These are phyloP conservation scores for Phaedon cochleariae DNA, from an alignment of 2,888 invertebrate species.

Conservation along the genomic window DNA sequence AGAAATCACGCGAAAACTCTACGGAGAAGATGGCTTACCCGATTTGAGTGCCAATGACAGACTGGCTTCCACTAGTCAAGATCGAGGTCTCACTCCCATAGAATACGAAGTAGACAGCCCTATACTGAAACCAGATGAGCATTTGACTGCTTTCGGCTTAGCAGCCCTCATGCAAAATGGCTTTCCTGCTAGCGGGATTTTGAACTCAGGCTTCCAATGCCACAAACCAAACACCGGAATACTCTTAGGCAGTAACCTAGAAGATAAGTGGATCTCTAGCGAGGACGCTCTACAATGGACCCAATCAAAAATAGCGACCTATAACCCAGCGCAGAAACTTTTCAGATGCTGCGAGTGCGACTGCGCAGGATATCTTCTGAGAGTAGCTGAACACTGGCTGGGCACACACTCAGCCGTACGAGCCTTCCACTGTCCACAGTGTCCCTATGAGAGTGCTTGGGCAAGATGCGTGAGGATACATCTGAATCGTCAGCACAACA, in stretches of 20 bases:
- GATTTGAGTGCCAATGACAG: conserved; percentile 58
- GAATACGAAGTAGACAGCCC: conserved; percentile 64
- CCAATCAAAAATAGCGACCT: conserved; percentile 81
- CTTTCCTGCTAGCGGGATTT: conserved; percentile 72
- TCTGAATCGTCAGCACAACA: conserved; percentile 76
- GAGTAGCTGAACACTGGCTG: conserved; percentile 81
- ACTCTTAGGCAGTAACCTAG: conserved; percentile 42
- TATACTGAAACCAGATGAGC: conserved; percentile 74
- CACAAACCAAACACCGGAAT: conserved; percentile 57
- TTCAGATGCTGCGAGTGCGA: conserved; percentile 81
- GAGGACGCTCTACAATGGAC: conserved; percentile 79
- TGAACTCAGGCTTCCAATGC: conserved; percentile 69
- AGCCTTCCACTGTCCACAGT: conserved; percentile 72
- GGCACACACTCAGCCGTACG: conserved; percentile 75
- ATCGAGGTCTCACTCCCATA: conserved; percentile 59
- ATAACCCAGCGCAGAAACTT: conserved; percentile 78
- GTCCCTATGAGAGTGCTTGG: conserved; percentile 80
- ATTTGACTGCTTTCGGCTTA: conserved; percentile 76
- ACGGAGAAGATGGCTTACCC: conserved; percentile 78
- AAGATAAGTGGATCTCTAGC: conserved; percentile 72
- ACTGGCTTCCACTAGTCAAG: conserved; percentile 52
- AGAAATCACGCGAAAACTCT: conserved; percentile 90
- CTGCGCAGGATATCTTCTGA: conserved; percentile 76
- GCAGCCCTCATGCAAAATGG: conserved; percentile 82
- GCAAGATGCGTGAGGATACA: conserved; percentile 78